These are phyloP conservation scores for Pituophis catenifer DNA, from an alignment of 2,113 vertebrate genomes.

Conservation along the genomic window DNA sequence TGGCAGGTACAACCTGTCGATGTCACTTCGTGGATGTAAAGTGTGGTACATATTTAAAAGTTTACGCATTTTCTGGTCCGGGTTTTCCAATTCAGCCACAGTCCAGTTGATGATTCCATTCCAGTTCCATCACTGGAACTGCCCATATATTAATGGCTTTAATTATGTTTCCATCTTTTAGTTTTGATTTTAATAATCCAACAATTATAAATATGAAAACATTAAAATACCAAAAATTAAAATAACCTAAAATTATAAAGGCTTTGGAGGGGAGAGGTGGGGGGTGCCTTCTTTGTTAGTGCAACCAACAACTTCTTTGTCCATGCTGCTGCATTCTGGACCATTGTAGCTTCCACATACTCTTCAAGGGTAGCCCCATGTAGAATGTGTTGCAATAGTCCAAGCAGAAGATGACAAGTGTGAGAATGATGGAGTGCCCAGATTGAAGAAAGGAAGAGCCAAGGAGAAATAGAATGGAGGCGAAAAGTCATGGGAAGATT, in stretches of 20 bases:
- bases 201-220: neutral
- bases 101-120: too few relatives aligned
- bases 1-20: too few relatives aligned
- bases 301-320: neutral
- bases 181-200: neutral
- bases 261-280: neutral
- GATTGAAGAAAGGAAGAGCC: neutral
- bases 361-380: neutral
- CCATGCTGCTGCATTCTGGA: neutral
- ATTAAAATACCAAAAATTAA: neutral
- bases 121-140: too few relatives aligned
- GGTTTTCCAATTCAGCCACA: too few relatives aligned
- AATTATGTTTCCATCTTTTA: too few relatives aligned
- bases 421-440: neutral
- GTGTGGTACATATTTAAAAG: too few relatives aligned
- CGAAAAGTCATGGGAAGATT: neutral
- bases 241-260: neutral
- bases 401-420: neutral
- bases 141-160: too few relatives aligned
- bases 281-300: neutral
- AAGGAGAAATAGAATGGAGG: neutral
- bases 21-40: too few relatives aligned
- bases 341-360: neutral
- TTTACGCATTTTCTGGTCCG: too few relatives aligned
- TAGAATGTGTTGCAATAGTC: neutral